Percentiles rank a stretch among this genome's conserved stretches.
phyloP scores from a whole-genome alignment of 2,888 invertebrate genomes.

The Scrobipalpa costella region DNA sequence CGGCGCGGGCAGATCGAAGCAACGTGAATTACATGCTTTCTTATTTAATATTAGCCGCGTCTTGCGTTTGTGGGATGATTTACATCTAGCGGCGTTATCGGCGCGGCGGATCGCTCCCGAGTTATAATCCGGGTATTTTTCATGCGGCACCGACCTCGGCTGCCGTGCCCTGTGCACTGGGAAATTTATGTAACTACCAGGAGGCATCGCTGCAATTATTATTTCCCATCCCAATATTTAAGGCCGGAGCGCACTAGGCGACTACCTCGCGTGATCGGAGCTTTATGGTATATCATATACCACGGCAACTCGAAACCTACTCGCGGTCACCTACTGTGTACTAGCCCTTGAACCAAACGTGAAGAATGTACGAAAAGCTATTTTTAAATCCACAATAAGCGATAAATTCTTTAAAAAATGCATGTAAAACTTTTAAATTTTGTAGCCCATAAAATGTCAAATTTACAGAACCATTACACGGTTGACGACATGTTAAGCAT shows the following conservation, averaged over 20 bases:
- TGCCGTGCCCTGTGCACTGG: slow-evolving; percentile 49
- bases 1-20: slow-evolving; percentile 61
- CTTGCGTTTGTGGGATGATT: slow-evolving; percentile 77
- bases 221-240: slow-evolving; percentile 49
- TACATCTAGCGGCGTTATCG: slow-evolving; percentile 75
- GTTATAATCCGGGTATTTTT: slow-evolving; percentile 80
- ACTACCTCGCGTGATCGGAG: slow-evolving; percentile 29
- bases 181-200: slow-evolving; percentile 69
- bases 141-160: slow-evolving; percentile 60
- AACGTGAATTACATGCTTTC: slow-evolving; percentile 79
- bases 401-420: slow-evolving; percentile 34
- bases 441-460: slow-evolving; percentile 55
- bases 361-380: slow-evolving; percentile 14
- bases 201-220: slow-evolving; percentile 69
- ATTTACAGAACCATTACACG: slow-evolving; percentile 58
- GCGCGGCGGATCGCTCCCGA: slow-evolving; percentile 70
- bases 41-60: slow-evolving; percentile 79
- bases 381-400: slow-evolving; percentile 18
- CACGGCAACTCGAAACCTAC: slow-evolving; percentile 15
- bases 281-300: slow-evolving; percentile 31
- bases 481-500: slow-evolving; percentile 51
- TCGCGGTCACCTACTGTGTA: slow-evolving; percentile 23
- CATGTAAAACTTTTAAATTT: slow-evolving; percentile 45
- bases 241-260: slow-evolving; percentile 31
- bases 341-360: not conserved